Percentiles rank a stretch among this genome's conserved stretches.
These are phyloP conservation scores for Agrochola lychnidis DNA, from an alignment of 2,888 invertebrate genomes.

Conservation along the genomic window DNA sequence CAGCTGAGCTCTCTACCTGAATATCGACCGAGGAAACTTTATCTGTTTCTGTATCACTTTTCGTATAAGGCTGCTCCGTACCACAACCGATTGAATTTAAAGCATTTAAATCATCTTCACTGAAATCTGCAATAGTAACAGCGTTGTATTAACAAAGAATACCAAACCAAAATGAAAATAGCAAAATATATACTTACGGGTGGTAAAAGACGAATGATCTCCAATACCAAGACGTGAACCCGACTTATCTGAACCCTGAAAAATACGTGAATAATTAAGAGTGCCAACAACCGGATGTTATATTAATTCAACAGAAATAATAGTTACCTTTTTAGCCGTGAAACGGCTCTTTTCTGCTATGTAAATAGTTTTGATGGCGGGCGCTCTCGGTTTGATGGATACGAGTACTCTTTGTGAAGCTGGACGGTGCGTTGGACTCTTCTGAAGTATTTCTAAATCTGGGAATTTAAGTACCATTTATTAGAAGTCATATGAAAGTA, in stretches of 20 bases:
- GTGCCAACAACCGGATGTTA: not conserved
- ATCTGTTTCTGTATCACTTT: constrained; percentile 69
- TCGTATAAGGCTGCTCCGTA: constrained; percentile 64
- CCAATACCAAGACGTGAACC: constrained; percentile 83
- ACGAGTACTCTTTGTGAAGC: constrained; percentile 81
- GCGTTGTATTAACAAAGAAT: constrained; percentile 25
- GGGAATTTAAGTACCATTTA: constrained; percentile 42
- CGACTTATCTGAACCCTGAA: constrained; percentile 81
- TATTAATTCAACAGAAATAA: not conserved
- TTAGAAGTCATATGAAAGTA: constrained; percentile 10
- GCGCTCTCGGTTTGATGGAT: constrained; percentile 81
- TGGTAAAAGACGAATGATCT: constrained; percentile 82
- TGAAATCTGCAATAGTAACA: constrained; percentile 73
- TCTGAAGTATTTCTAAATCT: constrained; percentile 83
- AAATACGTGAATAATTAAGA: constrained; percentile 25
- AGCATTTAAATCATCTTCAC: constrained; percentile 73
- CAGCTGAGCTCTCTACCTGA: constrained; percentile 71
- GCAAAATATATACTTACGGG: constrained; percentile 74
- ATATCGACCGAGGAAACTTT: constrained; percentile 70
- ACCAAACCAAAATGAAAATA: constrained; percentile 1
- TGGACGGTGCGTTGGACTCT: constrained; percentile 70
- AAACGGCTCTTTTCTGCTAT: constrained; percentile 82
- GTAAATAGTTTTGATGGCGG: constrained; percentile 83
- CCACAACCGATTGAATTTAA: constrained; percentile 71
- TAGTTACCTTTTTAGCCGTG: constrained; percentile 78